Evolutionary conservation across 2,113 vertebrate genomes (phyloP), one percentile per base, ranked within the genome.

Genomic region (Brienomyrus longianalis): DNA sequence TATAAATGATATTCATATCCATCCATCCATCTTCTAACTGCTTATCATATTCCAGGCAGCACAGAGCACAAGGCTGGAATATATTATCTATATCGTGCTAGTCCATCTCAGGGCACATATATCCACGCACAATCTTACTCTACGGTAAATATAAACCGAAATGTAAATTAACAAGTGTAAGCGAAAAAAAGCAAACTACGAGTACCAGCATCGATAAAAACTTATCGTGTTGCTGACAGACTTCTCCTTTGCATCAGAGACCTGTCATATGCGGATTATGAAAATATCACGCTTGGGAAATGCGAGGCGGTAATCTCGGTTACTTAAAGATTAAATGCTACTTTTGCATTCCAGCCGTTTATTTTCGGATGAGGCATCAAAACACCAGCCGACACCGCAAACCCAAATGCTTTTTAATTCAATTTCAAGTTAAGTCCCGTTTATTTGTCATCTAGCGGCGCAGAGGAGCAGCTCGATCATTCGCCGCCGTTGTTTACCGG

Each of bases 381-480:
- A 77, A 77, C 70, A 77, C 70, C 27, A n/a, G 11, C n/a, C 66
- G 35, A 77, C 70, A 77, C 11, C 11, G 13, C 70, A 39, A 77
- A 45, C 77, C 5, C 31, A 83, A 8, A 84, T 84, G 45, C 83
- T 84, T 48, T 84, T 84, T 84, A 84, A 84, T 84, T 84, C 39
- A 47, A 84, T 84, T 84, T 84, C 43, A 84, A 84, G 35, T 84
- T 21, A 77, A 39, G 74, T 80, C 83, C 45, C n/a, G 83, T 84
- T 84, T 84, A 48, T 84, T 84, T 84, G 83, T 84, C 83, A 45
- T 43, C 77, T 47, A 39, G 31, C 19, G 15, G 77, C 17, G 8
- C 15, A 0, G 77, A 47, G 31, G 35, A 83, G 17, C 35, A 13
- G 77, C 19, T 43, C n/a, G 43, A 83, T 83, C 39, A 3, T 83